phyloP scores from a whole-genome alignment of 2,888 invertebrate genomes.

The Phrixothrix hirtus region DNA sequence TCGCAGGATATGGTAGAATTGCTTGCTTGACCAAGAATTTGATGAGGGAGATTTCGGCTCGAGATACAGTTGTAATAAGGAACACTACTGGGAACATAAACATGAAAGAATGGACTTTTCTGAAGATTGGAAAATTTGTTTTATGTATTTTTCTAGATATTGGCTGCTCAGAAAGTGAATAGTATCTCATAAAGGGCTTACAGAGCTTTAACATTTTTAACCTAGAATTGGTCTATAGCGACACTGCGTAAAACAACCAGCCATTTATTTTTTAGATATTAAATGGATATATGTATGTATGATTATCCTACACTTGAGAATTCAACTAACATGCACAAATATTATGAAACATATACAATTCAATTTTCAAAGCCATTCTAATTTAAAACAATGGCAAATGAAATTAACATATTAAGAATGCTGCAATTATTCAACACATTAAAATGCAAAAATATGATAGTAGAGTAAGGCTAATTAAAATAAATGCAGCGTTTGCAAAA shows the following conservation, averaged over 20 bases:
- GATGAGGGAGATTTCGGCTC: constrained; percentile 43
- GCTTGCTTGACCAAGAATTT: constrained; percentile 45
- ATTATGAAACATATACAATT: too few species aligned
- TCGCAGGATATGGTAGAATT: constrained; percentile 37
- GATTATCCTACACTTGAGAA: too few species aligned
- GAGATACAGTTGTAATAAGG: constrained; percentile 42
- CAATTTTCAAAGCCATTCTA: too few species aligned
- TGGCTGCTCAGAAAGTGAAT: constrained; percentile 5
- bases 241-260: too few species aligned
- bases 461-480: not conserved
- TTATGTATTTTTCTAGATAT: constrained; percentile 23
- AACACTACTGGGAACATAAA: constrained; percentile 42
- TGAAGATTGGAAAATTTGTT: constrained; percentile 26
- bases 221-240: too few species aligned
- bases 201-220: not conserved
- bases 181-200: not conserved
- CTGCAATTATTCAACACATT: too few species aligned
- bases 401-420: too few species aligned
- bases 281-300: too few species aligned
- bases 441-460: too few species aligned
- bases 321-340: too few species aligned
- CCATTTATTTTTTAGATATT: too few species aligned
- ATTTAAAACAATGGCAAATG: too few species aligned
- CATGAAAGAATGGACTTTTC: constrained; percentile 40
- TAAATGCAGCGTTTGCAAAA: not conserved